Evolutionary conservation across 1,140 invertebrate genomes (phyloP), one percentile per base, ranked within the genome.

Genomic region (Harlomillsia oculata): DNA sequence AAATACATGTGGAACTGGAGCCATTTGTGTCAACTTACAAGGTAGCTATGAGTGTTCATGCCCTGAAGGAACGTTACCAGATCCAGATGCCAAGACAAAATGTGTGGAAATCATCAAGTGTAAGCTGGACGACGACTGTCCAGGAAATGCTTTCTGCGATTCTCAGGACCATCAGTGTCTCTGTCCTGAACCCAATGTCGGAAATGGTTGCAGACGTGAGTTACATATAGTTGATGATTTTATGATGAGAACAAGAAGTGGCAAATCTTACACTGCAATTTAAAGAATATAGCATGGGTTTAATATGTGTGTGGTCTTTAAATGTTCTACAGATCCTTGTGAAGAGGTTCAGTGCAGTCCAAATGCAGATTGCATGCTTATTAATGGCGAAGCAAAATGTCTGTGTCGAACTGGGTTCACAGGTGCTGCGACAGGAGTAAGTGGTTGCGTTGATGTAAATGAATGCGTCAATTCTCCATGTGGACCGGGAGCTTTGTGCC

Each of bases 151-250:
- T n/a, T 76, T 89, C 62, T 93, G 89, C 67, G 83, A 89, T 67
- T 66, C 72, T 3, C 77, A 82, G 53, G 60, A 63, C 29, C 80
- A 81, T 54, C 78, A 83, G 62, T 94, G 89, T 68, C 71, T 89
- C 18, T 93, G 89, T 69, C 89, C 87, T 3, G 86, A 89, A 66
- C 89, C 89, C 0, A 92, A 92, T 67, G 76, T 90, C 65, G 89
- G 89, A 66, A 87, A 89, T 61, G 87, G 91, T 69, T 94, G 89
- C 64, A 80, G 88, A 75, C 88, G 85, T 89, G 79, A 82, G 84
- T 79, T 44, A 2, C 39, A 18, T 56, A n/a, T n/a, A n/a, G n/a
- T n/a, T n/a, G n/a, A n/a, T n/a, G n/a, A n/a, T n/a, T n/a, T n/a
- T n/a, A n/a, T n/a, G n/a, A n/a, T n/a, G n/a, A n/a, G n/a, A n/a